These are phyloP conservation scores for Oxyteleia sp. DNA, from an alignment of 2,888 invertebrate genomes.

Conservation along the genomic window DNA sequence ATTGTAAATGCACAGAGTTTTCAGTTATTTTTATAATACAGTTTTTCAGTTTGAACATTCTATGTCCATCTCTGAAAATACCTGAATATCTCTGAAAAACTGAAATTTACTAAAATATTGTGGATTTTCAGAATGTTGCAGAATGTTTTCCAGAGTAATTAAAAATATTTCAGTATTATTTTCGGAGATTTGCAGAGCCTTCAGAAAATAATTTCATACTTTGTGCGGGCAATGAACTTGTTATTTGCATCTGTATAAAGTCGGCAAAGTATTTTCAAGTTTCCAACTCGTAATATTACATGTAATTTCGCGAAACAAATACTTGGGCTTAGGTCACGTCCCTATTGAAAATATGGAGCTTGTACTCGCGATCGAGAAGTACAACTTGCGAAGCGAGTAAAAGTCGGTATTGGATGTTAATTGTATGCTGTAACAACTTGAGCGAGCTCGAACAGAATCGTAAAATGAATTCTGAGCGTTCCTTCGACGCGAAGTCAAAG, in stretches of 20 bases:
- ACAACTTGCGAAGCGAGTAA: conserved; percentile 27
- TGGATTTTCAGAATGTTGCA: too few relatives aligned
- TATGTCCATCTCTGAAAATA: too few relatives aligned
- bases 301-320: conserved; percentile 45
- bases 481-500: conserved; percentile 44
- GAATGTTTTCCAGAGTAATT: too few relatives aligned
- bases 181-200: too few relatives aligned
- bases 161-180: too few relatives aligned
- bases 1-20: too few relatives aligned
- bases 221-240: conserved; percentile 6
- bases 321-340: conserved; percentile 7
- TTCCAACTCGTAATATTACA: conserved; percentile 19
- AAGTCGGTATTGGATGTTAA: conserved; percentile 63
- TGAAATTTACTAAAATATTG: too few relatives aligned
- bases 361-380: conserved; percentile 27
- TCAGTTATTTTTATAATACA: too few relatives aligned
- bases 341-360: conserved; percentile 21
- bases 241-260: neutral
- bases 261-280: conserved; percentile 8
- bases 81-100: too few relatives aligned
- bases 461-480: conserved; percentile 53
- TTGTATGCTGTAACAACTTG: conserved; percentile 64
- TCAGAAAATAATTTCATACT: too few relatives aligned
- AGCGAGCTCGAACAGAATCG: conserved; percentile 48
- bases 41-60: too few relatives aligned